Percentiles rank a stretch among this genome's conserved stretches.
Evolutionary conservation across 2,888 invertebrate species (phyloP).

Genomic region (Hirtodrosophila cameraria): DNA sequence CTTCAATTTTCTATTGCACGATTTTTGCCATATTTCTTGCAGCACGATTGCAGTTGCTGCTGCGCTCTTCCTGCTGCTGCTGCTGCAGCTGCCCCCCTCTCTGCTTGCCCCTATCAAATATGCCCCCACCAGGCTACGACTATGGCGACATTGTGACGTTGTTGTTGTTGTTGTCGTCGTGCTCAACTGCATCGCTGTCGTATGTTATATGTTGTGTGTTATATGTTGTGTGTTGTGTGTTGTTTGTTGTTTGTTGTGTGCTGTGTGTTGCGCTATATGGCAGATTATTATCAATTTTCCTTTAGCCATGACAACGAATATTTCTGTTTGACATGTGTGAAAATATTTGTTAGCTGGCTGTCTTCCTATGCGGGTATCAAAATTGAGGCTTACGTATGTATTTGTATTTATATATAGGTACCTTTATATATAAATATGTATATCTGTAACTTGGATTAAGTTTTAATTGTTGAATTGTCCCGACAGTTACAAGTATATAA

Average conservation of each 20-base stretch:
- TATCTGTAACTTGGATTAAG: neutral
- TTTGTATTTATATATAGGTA: neutral
- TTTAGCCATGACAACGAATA: conserved; percentile 76
- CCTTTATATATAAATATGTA: neutral
- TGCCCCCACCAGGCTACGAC: conserved; percentile 8
- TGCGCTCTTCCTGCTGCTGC: conserved; percentile 22
- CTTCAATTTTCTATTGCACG: conserved; percentile 72
- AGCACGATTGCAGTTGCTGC: conserved; percentile 70
- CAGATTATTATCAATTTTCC: conserved; percentile 71
- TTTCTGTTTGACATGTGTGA: conserved; percentile 69
- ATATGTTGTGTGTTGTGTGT: conserved; percentile 28
- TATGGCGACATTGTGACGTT: conserved; percentile 51
- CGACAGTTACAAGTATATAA: neutral
- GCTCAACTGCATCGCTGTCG: conserved; percentile 38
- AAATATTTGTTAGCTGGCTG: conserved; percentile 67
- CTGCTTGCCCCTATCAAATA: neutral
- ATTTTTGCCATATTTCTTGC: conserved; percentile 76
- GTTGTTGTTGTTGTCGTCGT: conserved; percentile 48
- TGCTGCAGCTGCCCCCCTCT: neutral
- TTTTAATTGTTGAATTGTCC: conserved; percentile 4
- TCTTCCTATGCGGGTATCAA: conserved; percentile 56
- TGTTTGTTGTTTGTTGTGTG: conserved; percentile 11
- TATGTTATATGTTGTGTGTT: conserved; percentile 14
- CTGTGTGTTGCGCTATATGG: conserved; percentile 41
- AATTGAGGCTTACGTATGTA: conserved; percentile 10